phyloP scores from a whole-genome alignment of 2,797 vertebrate species.

The Argentina silus region DNA sequence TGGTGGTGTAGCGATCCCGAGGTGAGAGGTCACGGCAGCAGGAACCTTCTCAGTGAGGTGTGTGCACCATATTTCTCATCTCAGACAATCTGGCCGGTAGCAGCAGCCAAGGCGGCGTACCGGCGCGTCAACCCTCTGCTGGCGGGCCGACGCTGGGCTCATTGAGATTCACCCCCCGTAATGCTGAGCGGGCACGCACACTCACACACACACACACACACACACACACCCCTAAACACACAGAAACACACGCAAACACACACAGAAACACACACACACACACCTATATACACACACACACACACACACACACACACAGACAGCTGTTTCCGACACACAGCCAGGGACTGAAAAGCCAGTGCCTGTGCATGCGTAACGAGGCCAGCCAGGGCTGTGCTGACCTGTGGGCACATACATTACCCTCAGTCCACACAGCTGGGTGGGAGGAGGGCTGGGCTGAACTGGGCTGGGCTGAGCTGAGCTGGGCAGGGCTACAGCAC shows the following conservation, averaged over 20 bases:
- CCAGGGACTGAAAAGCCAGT: conserved; percentile 47
- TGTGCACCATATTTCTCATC: conserved; percentile 59
- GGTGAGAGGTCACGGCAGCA: conserved; percentile 59
- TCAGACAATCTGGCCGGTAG: conserved; percentile 53
- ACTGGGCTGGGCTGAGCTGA: conserved; percentile 24
- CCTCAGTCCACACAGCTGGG: conserved; percentile 29
- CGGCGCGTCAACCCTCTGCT: conserved; percentile 54
- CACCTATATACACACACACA: conserved; percentile 25
- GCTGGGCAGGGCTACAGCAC: conserved; percentile 5
- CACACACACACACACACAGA: conserved; percentile 37
- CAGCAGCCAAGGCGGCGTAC: conserved; percentile 44
- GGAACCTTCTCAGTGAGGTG: conserved; percentile 60
- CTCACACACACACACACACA: conserved; percentile 37
- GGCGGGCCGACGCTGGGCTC: conserved; percentile 54
- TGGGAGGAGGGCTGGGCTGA: conserved; percentile 30
- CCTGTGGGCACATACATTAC: conserved; percentile 54
- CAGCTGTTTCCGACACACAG: too few species aligned
- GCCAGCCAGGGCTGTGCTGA: conserved; percentile 55
- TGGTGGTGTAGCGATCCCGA: conserved; percentile 21
- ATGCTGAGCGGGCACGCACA: conserved; percentile 66
- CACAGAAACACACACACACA: conserved; percentile 64
- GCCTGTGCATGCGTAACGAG: conserved; percentile 57
- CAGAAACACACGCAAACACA: conserved; percentile 13
- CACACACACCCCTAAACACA: conserved; percentile 43
- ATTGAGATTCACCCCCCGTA: conserved; percentile 72